phyloP scores from a whole-genome alignment of 2,797 vertebrate species.

The Rhincodon typus region DNA sequence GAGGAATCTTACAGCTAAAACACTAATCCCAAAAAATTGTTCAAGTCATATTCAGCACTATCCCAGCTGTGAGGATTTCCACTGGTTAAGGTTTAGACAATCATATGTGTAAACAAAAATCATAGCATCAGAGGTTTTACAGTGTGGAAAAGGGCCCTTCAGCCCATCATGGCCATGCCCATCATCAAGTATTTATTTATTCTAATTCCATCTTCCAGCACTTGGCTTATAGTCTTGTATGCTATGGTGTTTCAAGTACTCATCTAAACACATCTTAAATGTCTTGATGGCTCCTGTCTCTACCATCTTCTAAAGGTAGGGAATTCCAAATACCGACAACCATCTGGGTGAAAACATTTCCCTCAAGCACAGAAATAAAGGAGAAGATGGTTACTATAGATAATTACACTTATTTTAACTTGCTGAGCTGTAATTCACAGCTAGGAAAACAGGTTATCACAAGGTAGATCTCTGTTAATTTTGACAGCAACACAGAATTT shows the following conservation, averaged over 20 bases:
- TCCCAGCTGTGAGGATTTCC: background rate
- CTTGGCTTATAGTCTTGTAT: no score
- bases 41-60: background rate
- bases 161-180: no score
- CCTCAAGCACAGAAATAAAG: background rate
- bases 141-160: no score
- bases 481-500: background rate
- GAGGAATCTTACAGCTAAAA: background rate
- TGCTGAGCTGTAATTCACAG: background rate
- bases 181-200: no score
- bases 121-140: no score
- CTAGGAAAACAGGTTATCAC: background rate
- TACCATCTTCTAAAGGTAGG: no score
- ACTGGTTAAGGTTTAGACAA: background rate
- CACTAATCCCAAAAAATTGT: background rate
- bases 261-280: no score
- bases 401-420: background rate
- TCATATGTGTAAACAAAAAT: background rate
- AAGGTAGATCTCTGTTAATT: background rate
- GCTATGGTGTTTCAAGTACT: no score
- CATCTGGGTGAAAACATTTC: no score
- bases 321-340: no score
- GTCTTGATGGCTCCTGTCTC: no score
- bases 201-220: no score
- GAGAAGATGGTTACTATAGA: background rate